A percentile compares a stretch with the other conserved stretches of the same genome.
phyloP scores from a whole-genome alignment of 2,113 vertebrate species.

The Leptocoma aspasia region DNA sequence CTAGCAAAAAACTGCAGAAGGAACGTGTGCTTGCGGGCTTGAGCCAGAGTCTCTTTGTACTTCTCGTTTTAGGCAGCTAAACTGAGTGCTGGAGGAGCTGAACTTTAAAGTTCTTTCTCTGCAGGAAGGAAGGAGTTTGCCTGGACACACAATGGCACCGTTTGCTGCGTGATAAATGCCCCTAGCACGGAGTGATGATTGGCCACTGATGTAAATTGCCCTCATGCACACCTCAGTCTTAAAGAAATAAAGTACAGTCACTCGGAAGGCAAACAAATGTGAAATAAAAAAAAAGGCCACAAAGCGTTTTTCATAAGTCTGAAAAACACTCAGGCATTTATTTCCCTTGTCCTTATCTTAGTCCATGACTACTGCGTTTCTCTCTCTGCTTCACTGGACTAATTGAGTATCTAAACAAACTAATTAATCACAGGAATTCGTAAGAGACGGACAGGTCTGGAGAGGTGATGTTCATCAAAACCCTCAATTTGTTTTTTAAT shows the following conservation, averaged over 20 bases:
- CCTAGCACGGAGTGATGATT: slow-evolving; percentile 15
- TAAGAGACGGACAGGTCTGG: slow-evolving; percentile 93
- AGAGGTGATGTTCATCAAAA: slow-evolving; percentile 95
- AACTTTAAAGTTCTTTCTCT: background rate
- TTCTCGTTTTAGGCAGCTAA: background rate
- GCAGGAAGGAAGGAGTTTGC: background rate
- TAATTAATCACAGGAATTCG: slow-evolving; percentile 91
- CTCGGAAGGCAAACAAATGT: slow-evolving; percentile 57
- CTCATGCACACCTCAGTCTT: slow-evolving; percentile 34
- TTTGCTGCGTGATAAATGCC: slow-evolving; percentile 27
- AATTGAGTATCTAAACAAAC: slow-evolving; percentile 98
- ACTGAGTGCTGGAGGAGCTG: background rate
- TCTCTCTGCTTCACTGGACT: slow-evolving; percentile 88
- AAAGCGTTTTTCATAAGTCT: slow-evolving; percentile 55
- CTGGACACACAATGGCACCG: background rate
- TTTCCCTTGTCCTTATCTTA: slow-evolving; percentile 72
- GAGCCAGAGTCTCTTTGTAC: background rate
- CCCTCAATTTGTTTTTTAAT: slow-evolving; percentile 90
- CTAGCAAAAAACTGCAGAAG: background rate
- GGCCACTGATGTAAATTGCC: slow-evolving; percentile 49
- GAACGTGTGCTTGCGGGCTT: background rate
- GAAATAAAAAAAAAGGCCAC: slow-evolving; percentile 41
- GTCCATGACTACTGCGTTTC: slow-evolving; percentile 62
- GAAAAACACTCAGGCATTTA: slow-evolving; percentile 58
- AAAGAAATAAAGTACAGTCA: slow-evolving; percentile 50